Evolutionary conservation across 1,140 invertebrate species (phyloP).

Genomic region (Zaprionus vittiger): DNA sequence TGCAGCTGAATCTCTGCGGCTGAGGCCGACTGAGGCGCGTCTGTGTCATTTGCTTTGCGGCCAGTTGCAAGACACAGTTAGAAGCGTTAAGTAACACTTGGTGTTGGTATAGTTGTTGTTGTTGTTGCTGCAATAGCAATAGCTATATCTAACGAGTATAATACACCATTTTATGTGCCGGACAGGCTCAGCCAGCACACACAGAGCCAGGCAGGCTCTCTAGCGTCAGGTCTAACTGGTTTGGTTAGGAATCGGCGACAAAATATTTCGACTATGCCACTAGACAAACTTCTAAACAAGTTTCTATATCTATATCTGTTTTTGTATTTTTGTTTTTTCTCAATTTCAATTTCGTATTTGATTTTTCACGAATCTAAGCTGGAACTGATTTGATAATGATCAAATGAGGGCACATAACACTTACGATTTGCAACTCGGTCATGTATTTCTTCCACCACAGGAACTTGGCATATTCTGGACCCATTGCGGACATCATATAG

Average conservation of each 20-base stretch:
- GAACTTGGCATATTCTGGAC: conserved; percentile 95
- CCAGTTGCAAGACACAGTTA: conserved; percentile 72
- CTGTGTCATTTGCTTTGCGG: conserved; percentile 57
- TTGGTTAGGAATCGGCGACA: conserved; percentile 56
- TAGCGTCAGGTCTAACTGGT: conserved; percentile 74
- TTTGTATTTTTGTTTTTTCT: conserved; percentile 4
- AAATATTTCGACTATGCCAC: conserved; percentile 60
- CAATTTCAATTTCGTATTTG: conserved; percentile 18
- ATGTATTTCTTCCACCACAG: conserved; percentile 98
- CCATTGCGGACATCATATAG: conserved; percentile 96
- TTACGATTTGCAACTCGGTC: conserved; percentile 95
- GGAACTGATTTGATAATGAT: conserved; percentile 62
- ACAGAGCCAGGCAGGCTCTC: not conserved
- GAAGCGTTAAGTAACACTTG: conserved; percentile 70
- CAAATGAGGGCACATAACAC: conserved; percentile 60
- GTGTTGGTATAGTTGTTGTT: conserved; percentile 34
- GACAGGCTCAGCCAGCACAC: conserved; percentile 20
- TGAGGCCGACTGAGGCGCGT: conserved; percentile 41
- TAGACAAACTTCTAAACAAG: conserved; percentile 66
- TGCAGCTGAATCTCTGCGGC: conserved; percentile 41
- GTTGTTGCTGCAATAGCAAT: conserved; percentile 2
- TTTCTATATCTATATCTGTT: conserved; percentile 42
- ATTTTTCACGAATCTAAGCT: conserved; percentile 44
- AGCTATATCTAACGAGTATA: conserved; percentile 43
- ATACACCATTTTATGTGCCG: conserved; percentile 69